A percentile compares a stretch with the other conserved stretches of the same genome.
These are phyloP conservation scores for Pheucticus melanocephalus DNA, from an alignment of 2,113 vertebrate genomes.

Conservation along the genomic window DNA sequence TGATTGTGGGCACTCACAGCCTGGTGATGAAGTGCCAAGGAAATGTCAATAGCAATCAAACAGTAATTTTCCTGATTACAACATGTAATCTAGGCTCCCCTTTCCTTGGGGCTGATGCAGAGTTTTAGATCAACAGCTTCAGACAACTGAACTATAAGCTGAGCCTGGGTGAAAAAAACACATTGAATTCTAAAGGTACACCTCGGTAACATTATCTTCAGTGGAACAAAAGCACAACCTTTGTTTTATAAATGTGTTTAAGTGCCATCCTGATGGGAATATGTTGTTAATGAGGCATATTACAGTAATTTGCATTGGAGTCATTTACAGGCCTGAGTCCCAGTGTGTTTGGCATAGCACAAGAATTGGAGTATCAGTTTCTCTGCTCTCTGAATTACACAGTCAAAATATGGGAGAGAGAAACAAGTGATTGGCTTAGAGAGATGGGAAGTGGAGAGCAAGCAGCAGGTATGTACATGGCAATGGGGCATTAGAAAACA, in stretches of 20 bases:
- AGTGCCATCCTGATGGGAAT: neutral
- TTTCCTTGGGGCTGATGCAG: neutral
- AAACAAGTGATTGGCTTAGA: neutral
- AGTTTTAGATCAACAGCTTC: neutral
- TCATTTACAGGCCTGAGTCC: neutral
- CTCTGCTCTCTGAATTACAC: neutral
- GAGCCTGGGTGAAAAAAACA: neutral
- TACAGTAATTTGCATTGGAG: neutral
- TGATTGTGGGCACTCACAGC: constrained; percentile 7
- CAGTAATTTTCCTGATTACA: constrained; percentile 16
- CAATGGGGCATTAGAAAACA: neutral
- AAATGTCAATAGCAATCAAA: constrained; percentile 26
- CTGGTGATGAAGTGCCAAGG: neutral
- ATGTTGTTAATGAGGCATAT: neutral
- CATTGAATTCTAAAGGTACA: neutral
- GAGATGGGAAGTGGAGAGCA: neutral
- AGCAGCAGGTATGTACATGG: neutral
- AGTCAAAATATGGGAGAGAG: neutral
- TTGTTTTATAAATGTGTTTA: neutral
- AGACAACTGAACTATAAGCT: neutral
- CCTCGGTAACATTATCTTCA: neutral
- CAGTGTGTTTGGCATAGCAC: neutral
- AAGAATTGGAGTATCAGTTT: neutral
- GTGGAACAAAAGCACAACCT: neutral
- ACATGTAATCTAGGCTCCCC: neutral